These are phyloP conservation scores for Fistularia tabacaria DNA, from an alignment of 2,797 vertebrate species.

Conservation along the genomic window DNA sequence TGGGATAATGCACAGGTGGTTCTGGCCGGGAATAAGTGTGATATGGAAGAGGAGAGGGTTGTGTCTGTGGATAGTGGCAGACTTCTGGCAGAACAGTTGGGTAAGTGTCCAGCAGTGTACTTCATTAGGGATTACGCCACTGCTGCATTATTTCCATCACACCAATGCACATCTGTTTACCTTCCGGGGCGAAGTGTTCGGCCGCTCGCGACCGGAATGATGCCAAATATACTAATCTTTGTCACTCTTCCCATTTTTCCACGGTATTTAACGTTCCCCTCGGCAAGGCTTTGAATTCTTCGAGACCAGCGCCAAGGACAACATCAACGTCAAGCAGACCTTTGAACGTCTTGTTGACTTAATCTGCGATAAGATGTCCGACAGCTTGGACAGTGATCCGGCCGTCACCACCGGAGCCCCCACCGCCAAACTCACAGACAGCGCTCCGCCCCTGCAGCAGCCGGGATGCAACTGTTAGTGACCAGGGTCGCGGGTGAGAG, in stretches of 20 bases:
- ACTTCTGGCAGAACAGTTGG: conserved; percentile 92
- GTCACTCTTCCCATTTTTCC: background rate
- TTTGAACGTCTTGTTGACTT: conserved; percentile 95
- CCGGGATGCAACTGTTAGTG: conserved; percentile 91
- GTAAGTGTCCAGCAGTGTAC: conserved; percentile 70
- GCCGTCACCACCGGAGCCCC: conserved; percentile 81
- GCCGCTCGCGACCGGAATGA: too few relatives aligned
- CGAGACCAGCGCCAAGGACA: conserved; percentile 97
- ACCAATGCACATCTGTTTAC: too few relatives aligned
- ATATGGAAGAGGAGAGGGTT: conserved; percentile 96
- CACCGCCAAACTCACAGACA: conserved; percentile 88
- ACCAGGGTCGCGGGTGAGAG: conserved; percentile 7
- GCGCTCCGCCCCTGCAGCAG: conserved; percentile 84
- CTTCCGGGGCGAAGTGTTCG: too few relatives aligned
- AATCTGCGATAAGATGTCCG: conserved; percentile 98
- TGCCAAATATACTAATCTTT: background rate
- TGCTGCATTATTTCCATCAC: background rate
- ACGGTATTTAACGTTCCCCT: background rate
- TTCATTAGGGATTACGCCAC: background rate
- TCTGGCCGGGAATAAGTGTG: conserved; percentile 93
- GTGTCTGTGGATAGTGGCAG: conserved; percentile 88
- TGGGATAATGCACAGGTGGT: conserved; percentile 99
- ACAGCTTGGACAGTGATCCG: conserved; percentile 88
- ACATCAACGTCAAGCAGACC: conserved; percentile 96
- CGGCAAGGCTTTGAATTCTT: conserved; percentile 95